Base-by-base conservation (phyloP, 2,888 invertebrate species). In the Drosophila atripex region DNA sequence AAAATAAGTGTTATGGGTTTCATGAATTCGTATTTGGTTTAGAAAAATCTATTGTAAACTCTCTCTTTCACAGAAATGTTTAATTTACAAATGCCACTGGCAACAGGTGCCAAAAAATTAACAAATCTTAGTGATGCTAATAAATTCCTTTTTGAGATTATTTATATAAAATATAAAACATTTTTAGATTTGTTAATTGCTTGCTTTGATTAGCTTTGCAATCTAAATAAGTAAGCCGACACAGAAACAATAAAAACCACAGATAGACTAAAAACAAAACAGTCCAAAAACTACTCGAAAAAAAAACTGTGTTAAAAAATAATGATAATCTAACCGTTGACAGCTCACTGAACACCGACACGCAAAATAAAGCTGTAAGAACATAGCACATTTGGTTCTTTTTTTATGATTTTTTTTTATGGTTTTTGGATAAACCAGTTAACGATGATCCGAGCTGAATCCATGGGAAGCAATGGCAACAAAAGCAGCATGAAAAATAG, bases 351-450 rank as follows among this genome's bases (percentile, higher is more conserved):
- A 76, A 51, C 78, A 73, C 55, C 11, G 43, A 66, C 59, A 59
- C 39, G 56, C 45, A 54, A 47, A 64, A 80, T 71, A 21, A 60
- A 69, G 58, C 78, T 64, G 60, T 63, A 60, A 54, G 60, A 57
- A 58, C 58, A 58, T 50, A 56, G 58, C 64, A 64, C 60, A 32
- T 70, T 38, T n/a, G 32, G n/a, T 14, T 35, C n/a, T 47, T 6
- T 52, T 52, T 14, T 14, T 25, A 16, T 39, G 3, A 6, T 21
- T 45, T 11, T 71, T 50, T 21, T 63, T 58, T 71, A 47, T 72
- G 73, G 69, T 46, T 64, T 59, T 66, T 50, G 32, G 70, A 53
- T 51, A 64, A 85, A 80, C 80, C 86, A 78, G 80, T 80, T 78
- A 56, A 74, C 51, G 66, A 68, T 77, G 77, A 66, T 75, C 77